Conservation (phyloP, 2,797 vertebrate genomes). For the Rhodeus uyekii region DNA sequence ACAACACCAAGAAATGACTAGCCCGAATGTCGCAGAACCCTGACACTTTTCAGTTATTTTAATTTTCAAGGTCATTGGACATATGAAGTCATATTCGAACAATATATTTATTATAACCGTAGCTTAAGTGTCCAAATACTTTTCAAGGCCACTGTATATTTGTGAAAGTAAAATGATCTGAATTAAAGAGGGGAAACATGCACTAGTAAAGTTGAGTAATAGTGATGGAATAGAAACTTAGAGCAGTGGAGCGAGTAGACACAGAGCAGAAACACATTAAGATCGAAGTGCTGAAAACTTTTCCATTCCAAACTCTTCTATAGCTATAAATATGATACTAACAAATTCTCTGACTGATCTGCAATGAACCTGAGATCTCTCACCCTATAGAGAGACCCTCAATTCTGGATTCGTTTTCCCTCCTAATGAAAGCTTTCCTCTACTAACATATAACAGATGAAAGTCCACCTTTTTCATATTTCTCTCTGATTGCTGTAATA, state of each 20-base stretch:
- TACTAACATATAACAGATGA: slow-evolving; percentile 63
- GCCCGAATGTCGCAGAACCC: no score
- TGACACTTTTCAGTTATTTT: background rate
- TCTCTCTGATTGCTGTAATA: slow-evolving; percentile 73
- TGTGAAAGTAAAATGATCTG: background rate
- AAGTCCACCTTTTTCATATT: slow-evolving; percentile 72
- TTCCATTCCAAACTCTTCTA: slow-evolving; percentile 63
- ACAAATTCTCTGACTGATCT: slow-evolving; percentile 79
- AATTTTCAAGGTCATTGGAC: background rate
- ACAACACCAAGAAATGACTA: no score
- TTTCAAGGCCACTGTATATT: background rate
- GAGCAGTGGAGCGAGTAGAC: background rate
- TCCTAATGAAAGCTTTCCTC: slow-evolving; percentile 75
- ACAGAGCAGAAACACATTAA: background rate
- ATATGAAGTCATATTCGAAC: background rate
- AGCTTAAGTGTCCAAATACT: background rate
- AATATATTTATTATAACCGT: background rate
- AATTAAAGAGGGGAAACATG: background rate
- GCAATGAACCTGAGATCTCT: slow-evolving; percentile 67
- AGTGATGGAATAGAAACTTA: slow-evolving; percentile 1
- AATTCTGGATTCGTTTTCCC: slow-evolving; percentile 71
- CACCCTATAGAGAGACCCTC: slow-evolving; percentile 60
- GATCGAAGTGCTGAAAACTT: slow-evolving; percentile 16
- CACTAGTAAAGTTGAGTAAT: background rate
- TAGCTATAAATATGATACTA: slow-evolving; percentile 78